Percentiles rank a stretch among this genome's conserved stretches.
Conservation (phyloP, 1,140 invertebrate genomes). For the Megathymus violae region DNA sequence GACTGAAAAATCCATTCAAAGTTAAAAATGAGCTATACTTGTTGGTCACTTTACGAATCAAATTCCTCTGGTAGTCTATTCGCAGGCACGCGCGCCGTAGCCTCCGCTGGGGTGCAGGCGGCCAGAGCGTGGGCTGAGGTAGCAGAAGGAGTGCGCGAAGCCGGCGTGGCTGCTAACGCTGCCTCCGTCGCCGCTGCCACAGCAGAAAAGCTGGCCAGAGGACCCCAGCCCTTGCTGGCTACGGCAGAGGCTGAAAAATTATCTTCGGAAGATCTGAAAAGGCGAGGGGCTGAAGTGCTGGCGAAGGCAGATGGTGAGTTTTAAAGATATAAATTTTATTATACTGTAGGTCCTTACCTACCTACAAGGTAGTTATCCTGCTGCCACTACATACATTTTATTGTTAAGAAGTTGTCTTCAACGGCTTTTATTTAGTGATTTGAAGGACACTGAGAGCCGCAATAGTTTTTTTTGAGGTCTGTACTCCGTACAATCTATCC, state of each 20-base stretch:
- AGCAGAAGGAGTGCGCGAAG: slow-evolving; percentile 86
- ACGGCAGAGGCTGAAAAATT: slow-evolving; percentile 46
- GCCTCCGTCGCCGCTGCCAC: slow-evolving; percentile 86
- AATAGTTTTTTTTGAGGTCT: no score
- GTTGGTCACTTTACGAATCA: no score
- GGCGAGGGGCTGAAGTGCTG: slow-evolving; percentile 69
- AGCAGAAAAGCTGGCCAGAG: slow-evolving; percentile 53
- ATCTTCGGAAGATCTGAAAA: slow-evolving; percentile 50
- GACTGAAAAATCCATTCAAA: no score
- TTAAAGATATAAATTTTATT: background rate
- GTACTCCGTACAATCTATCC: no score
- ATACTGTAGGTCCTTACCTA: no score
- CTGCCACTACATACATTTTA: no score
- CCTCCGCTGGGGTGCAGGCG: slow-evolving; percentile 89
- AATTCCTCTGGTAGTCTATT: slow-evolving; percentile 84
- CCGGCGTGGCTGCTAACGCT: slow-evolving; percentile 86
- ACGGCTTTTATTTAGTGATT: no score
- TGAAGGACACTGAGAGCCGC: no score
- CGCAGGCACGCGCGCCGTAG: slow-evolving; percentile 86
- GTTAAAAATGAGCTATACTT: no score
- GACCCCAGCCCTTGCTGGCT: slow-evolving; percentile 48
- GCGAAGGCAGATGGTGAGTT: slow-evolving; percentile 73
- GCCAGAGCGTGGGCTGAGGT: slow-evolving; percentile 94
- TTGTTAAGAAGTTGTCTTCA: no score
- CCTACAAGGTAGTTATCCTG: no score